Evolutionary conservation across 2,797 vertebrate species (phyloP).

Genomic region (Bryconaethiops microstoma): DNA sequence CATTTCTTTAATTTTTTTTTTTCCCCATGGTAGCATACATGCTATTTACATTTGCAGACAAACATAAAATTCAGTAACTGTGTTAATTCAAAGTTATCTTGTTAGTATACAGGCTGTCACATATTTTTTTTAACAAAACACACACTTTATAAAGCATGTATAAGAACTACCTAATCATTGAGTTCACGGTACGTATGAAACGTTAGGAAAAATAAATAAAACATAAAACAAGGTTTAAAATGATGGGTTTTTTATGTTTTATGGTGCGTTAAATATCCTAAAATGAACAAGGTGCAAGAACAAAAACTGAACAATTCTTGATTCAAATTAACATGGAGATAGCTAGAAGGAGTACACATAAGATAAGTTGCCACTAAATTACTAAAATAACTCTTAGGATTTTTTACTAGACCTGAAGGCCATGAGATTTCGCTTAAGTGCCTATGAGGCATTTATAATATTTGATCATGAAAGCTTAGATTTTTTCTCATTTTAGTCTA

Average conservation of each 20-base stretch:
- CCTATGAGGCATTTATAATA: constrained; percentile 37
- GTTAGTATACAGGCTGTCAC: not conserved
- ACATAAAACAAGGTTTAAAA: constrained; percentile 24
- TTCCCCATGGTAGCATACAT: constrained; percentile 16
- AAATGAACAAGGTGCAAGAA: constrained; percentile 56
- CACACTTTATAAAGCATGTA: constrained; percentile 33
- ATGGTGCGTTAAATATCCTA: constrained; percentile 26
- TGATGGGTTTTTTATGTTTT: too few relatives aligned
- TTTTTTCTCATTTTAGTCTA: constrained; percentile 58
- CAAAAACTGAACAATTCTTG: constrained; percentile 47
- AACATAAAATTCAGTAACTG: constrained; percentile 19
- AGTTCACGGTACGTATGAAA: constrained; percentile 41
- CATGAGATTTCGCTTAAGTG: constrained; percentile 25
- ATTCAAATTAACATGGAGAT: constrained; percentile 10
- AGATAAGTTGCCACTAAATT: constrained; percentile 2
- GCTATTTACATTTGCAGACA: constrained; percentile 35
- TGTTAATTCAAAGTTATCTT: constrained; percentile 41
- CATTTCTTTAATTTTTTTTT: constrained; percentile 34
- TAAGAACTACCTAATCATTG: constrained; percentile 40
- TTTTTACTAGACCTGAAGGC: constrained; percentile 18
- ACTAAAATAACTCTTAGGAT: not conserved
- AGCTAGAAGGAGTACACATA: constrained; percentile 9
- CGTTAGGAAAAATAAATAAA: constrained; percentile 51
- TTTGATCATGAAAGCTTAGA: constrained; percentile 49
- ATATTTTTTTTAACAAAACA: constrained; percentile 35